Evolutionary conservation across 1,140 invertebrate species (phyloP), one percentile per base, ranked within the genome.

Genomic region (Coenobita brevimanus): DNA sequence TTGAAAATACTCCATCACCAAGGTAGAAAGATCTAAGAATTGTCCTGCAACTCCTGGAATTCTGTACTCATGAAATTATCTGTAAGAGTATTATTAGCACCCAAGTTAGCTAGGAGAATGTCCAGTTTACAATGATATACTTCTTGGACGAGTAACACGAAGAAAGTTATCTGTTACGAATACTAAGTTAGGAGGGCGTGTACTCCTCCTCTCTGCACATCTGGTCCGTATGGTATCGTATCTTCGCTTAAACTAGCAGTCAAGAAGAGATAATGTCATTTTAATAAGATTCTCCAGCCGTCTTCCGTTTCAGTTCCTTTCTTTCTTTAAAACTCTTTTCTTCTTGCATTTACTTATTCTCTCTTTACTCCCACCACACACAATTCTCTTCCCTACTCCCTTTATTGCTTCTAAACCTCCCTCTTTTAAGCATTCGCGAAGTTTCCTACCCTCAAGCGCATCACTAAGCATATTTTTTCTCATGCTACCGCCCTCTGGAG

Each of bases 371-470:
- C 6, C 17, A 46, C 75, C 38, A 2, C 69, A 17, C 3, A 46
- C 46, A 43, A 78, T 38, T 78, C 41, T 41, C 46, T 78, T 13
- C 2, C 75, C 75, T 15, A 78, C 75, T 3, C 75, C 38, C 38
- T 30, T 78, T 27, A 78, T 13, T 2, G 75, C 75, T 30, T 41
- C 4, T n/a, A 78, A 6, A 24, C 75, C 75, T 54, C 75, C 2
- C n/a, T 24, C n/a, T 73, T 33, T 78, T 78, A 78, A 78, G 1
- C 36, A 3, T 78, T 6, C n/a, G 36, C 17, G 21, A 78, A 8
- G n/a, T 78, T 46, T 78, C 43, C 75, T 41, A 15, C 75, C 41
- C 46, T 78, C 75, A 24, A 43, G 17, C 15, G 46, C 75, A 78
- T 78, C 36, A 46, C 41, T 46, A n/a, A 78, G 10, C n/a, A 78